A percentile compares a stretch with the other conserved stretches of the same genome.
Conservation (phyloP, 2,797 vertebrate species). For the Tangara arthus region DNA sequence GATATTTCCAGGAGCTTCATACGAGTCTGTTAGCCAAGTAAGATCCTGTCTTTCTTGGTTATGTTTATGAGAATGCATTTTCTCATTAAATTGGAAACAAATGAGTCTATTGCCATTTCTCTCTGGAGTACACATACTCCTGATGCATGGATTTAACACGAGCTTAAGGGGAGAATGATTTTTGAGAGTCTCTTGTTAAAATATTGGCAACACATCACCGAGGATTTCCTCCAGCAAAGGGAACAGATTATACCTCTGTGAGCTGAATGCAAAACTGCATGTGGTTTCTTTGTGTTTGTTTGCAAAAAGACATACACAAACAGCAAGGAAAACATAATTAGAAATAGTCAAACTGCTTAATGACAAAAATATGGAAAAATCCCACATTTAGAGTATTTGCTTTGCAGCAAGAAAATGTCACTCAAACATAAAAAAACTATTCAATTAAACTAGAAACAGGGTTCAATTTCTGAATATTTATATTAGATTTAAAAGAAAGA, state of each 20-base stretch:
- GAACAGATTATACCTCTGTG: slow-evolving; percentile 29
- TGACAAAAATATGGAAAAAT: not conserved
- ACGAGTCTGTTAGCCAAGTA: not conserved
- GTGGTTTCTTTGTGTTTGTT: not conserved
- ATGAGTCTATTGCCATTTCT: not conserved
- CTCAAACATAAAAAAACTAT: not conserved
- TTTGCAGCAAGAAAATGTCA: not conserved
- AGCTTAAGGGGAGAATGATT: slow-evolving; percentile 27
- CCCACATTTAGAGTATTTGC: not conserved
- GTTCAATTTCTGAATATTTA: not conserved
- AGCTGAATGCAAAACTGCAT: slow-evolving; percentile 4
- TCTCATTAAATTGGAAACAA: slow-evolving; percentile 8
- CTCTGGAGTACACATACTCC: not conserved
- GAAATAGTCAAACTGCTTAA: not conserved
- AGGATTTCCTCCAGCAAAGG: slow-evolving; percentile 46
- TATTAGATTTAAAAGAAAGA: not conserved
- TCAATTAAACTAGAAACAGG: not conserved
- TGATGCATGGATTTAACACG: not conserved
- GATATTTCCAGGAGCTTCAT: not conserved
- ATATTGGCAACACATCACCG: slow-evolving; percentile 34
- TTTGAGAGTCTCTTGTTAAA: slow-evolving; percentile 32
- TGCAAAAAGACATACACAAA: not conserved
- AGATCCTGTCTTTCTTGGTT: not conserved
- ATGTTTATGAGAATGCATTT: not conserved
- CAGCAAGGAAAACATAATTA: slow-evolving; percentile 5